Evolutionary conservation across 2,888 invertebrate genomes (phyloP).

Genomic region (Athripsodes cinereus): DNA sequence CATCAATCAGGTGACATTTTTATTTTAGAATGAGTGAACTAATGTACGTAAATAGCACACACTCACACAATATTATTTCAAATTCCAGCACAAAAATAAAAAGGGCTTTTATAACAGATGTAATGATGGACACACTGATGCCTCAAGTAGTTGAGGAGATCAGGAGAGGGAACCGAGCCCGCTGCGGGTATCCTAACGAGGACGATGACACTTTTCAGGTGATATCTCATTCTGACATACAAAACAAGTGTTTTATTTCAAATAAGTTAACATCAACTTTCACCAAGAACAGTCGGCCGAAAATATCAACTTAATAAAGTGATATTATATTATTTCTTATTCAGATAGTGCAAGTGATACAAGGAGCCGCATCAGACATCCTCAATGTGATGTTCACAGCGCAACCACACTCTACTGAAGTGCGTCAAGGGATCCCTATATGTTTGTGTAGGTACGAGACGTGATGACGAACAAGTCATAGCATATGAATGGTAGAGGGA

Average conservation of each 20-base stretch:
- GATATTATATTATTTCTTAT: background rate
- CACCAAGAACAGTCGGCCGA: no score
- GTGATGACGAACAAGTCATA: no score
- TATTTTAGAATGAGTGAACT: background rate
- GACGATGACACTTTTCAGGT: background rate
- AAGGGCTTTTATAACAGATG: background rate
- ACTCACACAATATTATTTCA: no score
- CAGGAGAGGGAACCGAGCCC: background rate
- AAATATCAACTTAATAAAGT: background rate
- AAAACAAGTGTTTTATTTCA: background rate
- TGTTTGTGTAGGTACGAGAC: background rate
- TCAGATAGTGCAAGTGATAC: background rate
- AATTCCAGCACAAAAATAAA: background rate
- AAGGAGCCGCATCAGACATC: background rate
- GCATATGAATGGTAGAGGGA: no score
- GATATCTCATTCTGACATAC: background rate
- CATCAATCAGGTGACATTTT: background rate
- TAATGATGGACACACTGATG: background rate
- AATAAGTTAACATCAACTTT: background rate
- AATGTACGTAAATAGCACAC: no score
- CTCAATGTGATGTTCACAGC: background rate
- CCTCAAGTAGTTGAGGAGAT: background rate
- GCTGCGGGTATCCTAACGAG: background rate
- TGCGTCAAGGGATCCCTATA: background rate
- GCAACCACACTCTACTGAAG: no score